Percentiles rank a stretch among this genome's conserved stretches.
These are phyloP conservation scores for Phortica okadai DNA, from an alignment of 2,888 invertebrate species.

Conservation along the genomic window DNA sequence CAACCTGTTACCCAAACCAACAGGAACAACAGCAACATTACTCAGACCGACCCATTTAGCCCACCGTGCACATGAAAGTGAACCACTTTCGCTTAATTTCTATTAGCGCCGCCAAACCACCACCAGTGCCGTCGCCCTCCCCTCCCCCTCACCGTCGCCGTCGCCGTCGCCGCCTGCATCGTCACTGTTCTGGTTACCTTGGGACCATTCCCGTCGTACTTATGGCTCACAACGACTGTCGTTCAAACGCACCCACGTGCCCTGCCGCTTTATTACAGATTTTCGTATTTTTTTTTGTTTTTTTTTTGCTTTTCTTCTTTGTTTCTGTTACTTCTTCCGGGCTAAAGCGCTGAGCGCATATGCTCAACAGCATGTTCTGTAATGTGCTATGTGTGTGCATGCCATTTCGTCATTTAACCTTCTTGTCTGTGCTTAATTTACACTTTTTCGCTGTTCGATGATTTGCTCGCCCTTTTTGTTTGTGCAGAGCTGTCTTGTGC, in stretches of 20 bases:
- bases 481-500: background rate
- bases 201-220: slow-evolving; percentile 18
- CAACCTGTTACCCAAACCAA: slow-evolving; percentile 41
- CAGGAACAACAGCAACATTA: slow-evolving; percentile 55
- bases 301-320: background rate
- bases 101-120: slow-evolving; percentile 58
- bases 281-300: slow-evolving; percentile 3
- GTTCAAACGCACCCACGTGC: background rate
- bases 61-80: slow-evolving; percentile 15
- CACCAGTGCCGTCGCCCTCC: slow-evolving; percentile 54
- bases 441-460: background rate
- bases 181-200: slow-evolving; percentile 19
- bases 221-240: too few relatives aligned
- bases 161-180: slow-evolving; percentile 18
- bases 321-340: background rate
- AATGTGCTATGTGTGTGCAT: background rate
- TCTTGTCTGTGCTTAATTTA: slow-evolving; percentile 8
- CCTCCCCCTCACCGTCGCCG: slow-evolving; percentile 37
- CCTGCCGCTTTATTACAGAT: slow-evolving; percentile 7
- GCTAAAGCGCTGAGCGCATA: background rate
- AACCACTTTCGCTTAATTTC: slow-evolving; percentile 70
- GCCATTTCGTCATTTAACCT: slow-evolving; percentile 11
- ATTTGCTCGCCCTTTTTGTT: background rate
- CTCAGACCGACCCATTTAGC: slow-evolving; percentile 23
- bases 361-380: background rate